Evolutionary conservation across 2,113 vertebrate species (phyloP), one percentile per base, ranked within the genome.

Genomic region (Nestor notabilis): DNA sequence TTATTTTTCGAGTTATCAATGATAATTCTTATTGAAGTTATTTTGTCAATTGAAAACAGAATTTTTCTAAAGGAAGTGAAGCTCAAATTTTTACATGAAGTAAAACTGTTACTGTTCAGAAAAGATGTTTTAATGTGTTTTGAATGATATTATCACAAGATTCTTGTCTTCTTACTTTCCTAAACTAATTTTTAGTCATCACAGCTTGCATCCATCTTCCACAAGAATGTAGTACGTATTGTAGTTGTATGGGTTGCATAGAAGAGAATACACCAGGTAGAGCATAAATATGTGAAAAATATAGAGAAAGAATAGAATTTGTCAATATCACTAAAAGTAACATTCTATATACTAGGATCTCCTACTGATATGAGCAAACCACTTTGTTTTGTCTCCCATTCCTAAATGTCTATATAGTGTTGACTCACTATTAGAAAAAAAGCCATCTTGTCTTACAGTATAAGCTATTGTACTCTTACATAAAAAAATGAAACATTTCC

Each of bases 1-100:
- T 94, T 96, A 85, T 88, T 92, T 95, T 85, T 75, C 79, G 90
- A 95, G 29, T 95, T 84, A 95, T 95, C 76, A 87, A 53, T 91
- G 47, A 44, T 92, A n/a, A 65, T 82, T 65, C 72, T 75, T 74
- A 68, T 41, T 71, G 33, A 83, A 82, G 61, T 83, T 76, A 39
- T 89, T 95, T 96, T 96, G 44, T 87, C 55, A 91, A 37, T 91
- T 7, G 0, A 39, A 93, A 91, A 29, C 5, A 61, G 25, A 35
- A 46, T 55, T 94, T 89, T 56, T 95, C 43, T 70, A 83, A 85
- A 88, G 61, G 44, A 76, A 58, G 35, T 28, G 10, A 60, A 78
- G 43, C 66, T 90, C 53, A 14, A 43, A 44, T 64, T 90, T 71
- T 92, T 71, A 50, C 76, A 90, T 20, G 14, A 16, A 53, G 20